phyloP scores from a whole-genome alignment of 2,888 invertebrate species.

The Girardia tigrina region DNA sequence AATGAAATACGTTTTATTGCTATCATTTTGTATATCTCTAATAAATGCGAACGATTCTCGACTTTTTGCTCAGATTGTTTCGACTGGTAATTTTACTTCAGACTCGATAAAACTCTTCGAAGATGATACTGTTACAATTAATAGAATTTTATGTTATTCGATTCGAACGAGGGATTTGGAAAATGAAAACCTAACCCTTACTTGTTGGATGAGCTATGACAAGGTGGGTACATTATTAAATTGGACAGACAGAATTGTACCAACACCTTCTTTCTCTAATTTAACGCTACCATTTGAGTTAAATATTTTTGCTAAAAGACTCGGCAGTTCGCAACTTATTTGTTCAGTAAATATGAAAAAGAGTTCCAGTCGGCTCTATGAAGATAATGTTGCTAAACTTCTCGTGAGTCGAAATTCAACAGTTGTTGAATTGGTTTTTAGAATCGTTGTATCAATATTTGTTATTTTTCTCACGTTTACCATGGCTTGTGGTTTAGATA shows the following conservation, averaged over 20 bases:
- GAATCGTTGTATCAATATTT: not conserved
- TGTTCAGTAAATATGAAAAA: not conserved
- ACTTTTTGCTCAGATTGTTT: no score
- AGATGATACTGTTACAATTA: no score
- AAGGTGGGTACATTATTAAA: not conserved
- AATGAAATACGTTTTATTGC: no score
- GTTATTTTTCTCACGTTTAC: constrained; percentile 27
- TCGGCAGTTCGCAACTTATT: not conserved
- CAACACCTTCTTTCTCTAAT: not conserved
- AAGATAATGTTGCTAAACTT: not conserved
- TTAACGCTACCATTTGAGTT: not conserved
- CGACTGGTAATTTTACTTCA: no score
- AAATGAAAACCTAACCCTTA: not conserved
- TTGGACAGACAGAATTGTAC: not conserved
- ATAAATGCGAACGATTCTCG: no score
- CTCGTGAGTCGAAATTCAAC: not conserved
- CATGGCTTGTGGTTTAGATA: constrained; percentile 35
- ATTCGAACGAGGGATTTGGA: no score
- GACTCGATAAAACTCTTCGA: no score
- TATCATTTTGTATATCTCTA: no score
- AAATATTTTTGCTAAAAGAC: not conserved
- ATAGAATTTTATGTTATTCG: no score
- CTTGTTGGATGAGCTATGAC: not conserved
- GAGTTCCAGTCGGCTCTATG: not conserved
- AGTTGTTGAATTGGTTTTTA: not conserved